Conservation (phyloP, 2,113 vertebrate genomes). For the Chaetorhynchus papuensis region DNA sequence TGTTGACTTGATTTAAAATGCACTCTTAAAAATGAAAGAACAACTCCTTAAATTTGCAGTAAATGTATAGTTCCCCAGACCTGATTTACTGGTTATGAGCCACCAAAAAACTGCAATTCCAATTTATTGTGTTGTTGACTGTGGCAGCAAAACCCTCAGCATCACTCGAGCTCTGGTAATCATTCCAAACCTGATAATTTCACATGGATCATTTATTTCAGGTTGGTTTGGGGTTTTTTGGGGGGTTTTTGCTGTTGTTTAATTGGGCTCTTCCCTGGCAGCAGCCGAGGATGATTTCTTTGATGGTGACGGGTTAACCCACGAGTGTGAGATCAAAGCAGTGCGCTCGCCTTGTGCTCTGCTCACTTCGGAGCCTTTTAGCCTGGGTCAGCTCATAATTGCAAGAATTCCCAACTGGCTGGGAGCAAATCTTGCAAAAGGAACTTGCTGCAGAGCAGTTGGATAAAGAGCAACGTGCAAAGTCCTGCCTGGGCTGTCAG, state of each 20-base stretch:
- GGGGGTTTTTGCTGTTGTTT: background rate
- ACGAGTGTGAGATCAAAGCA: background rate
- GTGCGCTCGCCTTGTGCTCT: background rate
- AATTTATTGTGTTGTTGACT: constrained; percentile 44
- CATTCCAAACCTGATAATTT: background rate
- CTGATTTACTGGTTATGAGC: constrained; percentile 69
- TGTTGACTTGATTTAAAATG: constrained; percentile 69
- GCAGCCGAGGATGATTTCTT: background rate
- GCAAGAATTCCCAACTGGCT: background rate
- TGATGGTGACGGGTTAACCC: background rate
- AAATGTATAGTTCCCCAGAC: constrained; percentile 53
- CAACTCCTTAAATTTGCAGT: constrained; percentile 67
- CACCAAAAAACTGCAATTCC: background rate
- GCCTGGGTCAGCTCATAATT: background rate
- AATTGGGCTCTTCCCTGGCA: background rate
- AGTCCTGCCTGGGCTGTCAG: background rate
- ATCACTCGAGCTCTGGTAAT: background rate
- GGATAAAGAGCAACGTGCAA: background rate
- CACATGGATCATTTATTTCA: background rate
- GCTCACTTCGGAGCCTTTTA: background rate
- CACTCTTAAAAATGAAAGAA: constrained; percentile 64
- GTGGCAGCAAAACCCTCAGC: background rate
- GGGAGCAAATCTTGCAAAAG: background rate
- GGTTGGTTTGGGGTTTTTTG: background rate
- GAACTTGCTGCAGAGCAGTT: background rate